Percentiles rank a stretch among this genome's conserved stretches.
Evolutionary conservation across 2,888 invertebrate species (phyloP).

Genomic region (Andrena marginata): DNA sequence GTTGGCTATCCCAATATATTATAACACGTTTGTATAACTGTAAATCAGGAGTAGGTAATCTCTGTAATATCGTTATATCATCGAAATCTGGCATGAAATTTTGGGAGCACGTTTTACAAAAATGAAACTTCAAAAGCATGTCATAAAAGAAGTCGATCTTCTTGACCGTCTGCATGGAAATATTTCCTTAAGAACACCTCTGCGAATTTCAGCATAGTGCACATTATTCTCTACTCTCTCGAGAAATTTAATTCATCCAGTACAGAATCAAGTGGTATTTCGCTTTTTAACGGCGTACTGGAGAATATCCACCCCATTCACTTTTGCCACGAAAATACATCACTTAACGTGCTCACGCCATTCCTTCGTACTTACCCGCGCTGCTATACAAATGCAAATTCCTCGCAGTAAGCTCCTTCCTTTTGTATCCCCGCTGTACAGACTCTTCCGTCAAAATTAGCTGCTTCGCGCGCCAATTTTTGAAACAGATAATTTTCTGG

Average conservation of each 20-base stretch:
- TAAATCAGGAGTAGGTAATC: no score
- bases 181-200: no score
- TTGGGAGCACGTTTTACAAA: no score
- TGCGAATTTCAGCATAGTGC: no score
- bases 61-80: no score
- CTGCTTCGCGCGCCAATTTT: background rate
- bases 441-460: background rate
- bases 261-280: background rate
- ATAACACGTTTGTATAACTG: no score
- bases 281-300: background rate
- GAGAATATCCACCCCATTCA: conserved; percentile 31
- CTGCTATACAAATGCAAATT: conserved; percentile 38
- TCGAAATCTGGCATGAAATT: no score
- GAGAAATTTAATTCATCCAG: background rate
- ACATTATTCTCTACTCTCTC: no score
- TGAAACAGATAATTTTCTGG: background rate
- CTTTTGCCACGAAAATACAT: background rate
- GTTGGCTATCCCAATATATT: no score
- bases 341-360: conserved; percentile 9
- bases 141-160: no score
- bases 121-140: no score
- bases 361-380: conserved; percentile 4
- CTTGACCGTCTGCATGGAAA: no score
- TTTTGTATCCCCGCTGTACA: background rate
- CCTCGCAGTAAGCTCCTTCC: background rate